Evolutionary conservation across 2,797 vertebrate genomes (phyloP), one percentile per base, ranked within the genome.

Genomic region (Tolypeutes matacus): DNA sequence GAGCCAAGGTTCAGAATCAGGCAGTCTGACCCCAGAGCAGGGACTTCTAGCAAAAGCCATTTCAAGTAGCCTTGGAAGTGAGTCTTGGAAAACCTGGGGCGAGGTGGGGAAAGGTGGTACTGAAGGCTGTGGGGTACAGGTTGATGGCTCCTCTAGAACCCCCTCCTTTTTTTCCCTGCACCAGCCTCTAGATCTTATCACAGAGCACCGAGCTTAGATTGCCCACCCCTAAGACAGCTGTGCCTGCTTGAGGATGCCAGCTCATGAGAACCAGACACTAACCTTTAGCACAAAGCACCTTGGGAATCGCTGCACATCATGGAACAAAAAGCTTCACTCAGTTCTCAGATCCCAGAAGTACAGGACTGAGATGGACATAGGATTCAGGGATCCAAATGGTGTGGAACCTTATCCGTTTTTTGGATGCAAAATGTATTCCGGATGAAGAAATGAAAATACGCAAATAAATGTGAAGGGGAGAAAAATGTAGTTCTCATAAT

Each of bases 401-500:
- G 31, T 39, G 42, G 49, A 89, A 72, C 51, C 21, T 42, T 83
- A n/a, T 62, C 31, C 3, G 8, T 27, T 65, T 89, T 64, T 65
- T 39, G 29, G 64, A 46, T 58, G 86, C 18, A 72, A 53, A 70
- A 49, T 76, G 53, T 73, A 53, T 34, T 91, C 70, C 65, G 75
- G 27, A 58, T 88, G 80, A 91, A 89, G 75, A 86, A 86, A 91
- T 5, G 18, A 67, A 83, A 85, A 87, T 34, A 49, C 87, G 18
- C 49, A 67, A 67, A 86, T 53, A 70, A 91, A 75, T 56, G 13
- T 51, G 9, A 21, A 58, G 62, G 42, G 8, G 25, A 17, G 18
- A 3, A 42, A 64, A 67, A n/a, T 12, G 13, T 10, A 36, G 36
- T 82, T 83, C 51, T 93, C 46, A 29, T n/a, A 18, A 18, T 58